phyloP scores from a whole-genome alignment of 2,888 invertebrate species.

The Neocrepidodera transversa region DNA sequence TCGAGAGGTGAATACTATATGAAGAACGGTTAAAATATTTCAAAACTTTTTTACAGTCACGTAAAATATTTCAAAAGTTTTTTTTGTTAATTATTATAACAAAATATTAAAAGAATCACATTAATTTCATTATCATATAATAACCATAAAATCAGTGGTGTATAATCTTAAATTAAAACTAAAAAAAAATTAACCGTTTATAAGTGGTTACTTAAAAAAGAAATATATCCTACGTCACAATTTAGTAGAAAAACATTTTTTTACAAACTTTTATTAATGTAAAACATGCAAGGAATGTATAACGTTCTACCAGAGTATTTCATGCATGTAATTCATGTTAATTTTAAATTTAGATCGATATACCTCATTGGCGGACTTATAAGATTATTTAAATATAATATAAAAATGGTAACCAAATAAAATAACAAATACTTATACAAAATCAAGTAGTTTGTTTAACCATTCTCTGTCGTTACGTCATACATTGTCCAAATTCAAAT shows the following conservation, averaged over 20 bases:
- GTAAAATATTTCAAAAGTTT: too few species aligned
- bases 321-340: slow-evolving; percentile 16
- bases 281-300: slow-evolving; percentile 16
- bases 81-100: too few species aligned
- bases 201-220: slow-evolving; percentile 10
- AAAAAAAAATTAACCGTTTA: slow-evolving; percentile 3
- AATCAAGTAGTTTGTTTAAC: background rate
- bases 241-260: slow-evolving; percentile 5
- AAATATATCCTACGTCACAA: slow-evolving; percentile 8
- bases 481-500: too few species aligned
- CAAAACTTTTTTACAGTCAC: too few species aligned
- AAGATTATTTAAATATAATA: background rate
- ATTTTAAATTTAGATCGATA: slow-evolving; percentile 15
- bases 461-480: background rate
- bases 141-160: slow-evolving; percentile 2
- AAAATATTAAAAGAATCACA: too few species aligned
- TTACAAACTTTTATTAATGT: slow-evolving; percentile 11
- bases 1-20: slow-evolving; percentile 9
- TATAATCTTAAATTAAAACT: background rate
- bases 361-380: background rate
- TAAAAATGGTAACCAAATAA: too few species aligned
- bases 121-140: background rate
- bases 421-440: background rate
- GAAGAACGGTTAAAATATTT: background rate
- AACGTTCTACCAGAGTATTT: background rate